Evolutionary conservation across 2,113 vertebrate genomes (phyloP), one percentile per base, ranked within the genome.

Genomic region (Ondatra zibethicus): DNA sequence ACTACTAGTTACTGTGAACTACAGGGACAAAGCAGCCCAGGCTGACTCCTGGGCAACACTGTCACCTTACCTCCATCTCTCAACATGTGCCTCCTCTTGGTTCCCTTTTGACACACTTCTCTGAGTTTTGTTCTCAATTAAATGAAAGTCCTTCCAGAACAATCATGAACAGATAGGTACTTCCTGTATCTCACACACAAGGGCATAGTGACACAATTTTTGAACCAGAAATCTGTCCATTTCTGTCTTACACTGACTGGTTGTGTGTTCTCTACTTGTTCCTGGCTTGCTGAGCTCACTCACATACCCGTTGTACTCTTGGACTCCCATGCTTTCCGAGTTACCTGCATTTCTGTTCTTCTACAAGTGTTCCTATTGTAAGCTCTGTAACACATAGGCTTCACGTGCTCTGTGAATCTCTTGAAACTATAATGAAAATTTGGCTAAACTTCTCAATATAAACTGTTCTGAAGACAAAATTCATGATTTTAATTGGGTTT

Each of bases 341-440:
- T 76, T 81, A 81, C 52, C 50, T 72, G 3, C 29, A 76, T 80
- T 92, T 73, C 36, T 47, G 8, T 68, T 68, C 76, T 27, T 68
- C 31, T 70, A 16, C 27, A 94, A 58, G 3, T 65, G 45, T 80
- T 96, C 33, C 88, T 66, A 63, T 88, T 75, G 3, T 70, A 52
- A 95, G 50, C 45, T 80, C 85, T 80, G 1, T 72, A 92, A 88
- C 16, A 92, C 17, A 33, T 27, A 88, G 8, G 39, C 73, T 84
- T 87, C 55, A 81, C 75, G 95, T 42, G 29, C 21, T 76, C 23
- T 91, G 12, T 55, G 33, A 94, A 72, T 77, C 72, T 58, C 31
- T 82, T 93, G 55, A 94, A 91, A 85, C 90, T 92, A 19, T 75
- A 77, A 73, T 78, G 85, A 94, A 91, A 63, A 50, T 96, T 93